These are phyloP conservation scores for Tauraco erythrolophus DNA, from an alignment of 2,113 vertebrate species.

Conservation along the genomic window DNA sequence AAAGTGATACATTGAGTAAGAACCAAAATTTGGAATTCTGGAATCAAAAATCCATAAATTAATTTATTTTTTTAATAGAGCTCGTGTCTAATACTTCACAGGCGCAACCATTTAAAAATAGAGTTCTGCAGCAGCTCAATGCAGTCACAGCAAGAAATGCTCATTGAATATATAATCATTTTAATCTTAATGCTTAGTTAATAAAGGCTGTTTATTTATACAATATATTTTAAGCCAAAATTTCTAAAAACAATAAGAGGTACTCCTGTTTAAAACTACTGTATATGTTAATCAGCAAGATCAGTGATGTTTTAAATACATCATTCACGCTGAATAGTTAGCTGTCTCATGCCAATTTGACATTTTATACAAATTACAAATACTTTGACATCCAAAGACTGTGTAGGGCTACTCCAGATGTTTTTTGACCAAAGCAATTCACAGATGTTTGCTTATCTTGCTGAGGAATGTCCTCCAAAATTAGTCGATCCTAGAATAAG, in stretches of 20 bases:
- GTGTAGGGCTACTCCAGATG: background rate
- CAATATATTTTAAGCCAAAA: background rate
- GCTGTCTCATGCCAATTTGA: background rate
- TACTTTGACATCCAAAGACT: background rate
- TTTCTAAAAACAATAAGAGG: background rate
- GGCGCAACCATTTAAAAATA: background rate
- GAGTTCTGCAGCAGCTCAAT: background rate
- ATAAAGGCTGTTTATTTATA: background rate
- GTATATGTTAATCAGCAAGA: background rate
- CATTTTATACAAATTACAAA: background rate
- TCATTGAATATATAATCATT: background rate
- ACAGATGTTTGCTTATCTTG: constrained; percentile 9
- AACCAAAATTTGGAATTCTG: background rate
- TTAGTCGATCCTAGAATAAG: constrained; percentile 42
- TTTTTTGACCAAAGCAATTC: background rate
- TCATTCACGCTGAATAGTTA: background rate
- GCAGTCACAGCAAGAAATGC: background rate
- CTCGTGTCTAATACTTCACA: background rate
- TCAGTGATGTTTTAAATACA: background rate
- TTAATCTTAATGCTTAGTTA: background rate
- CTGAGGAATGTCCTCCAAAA: background rate
- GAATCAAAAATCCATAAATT: background rate
- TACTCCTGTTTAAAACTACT: background rate
- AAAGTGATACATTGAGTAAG: background rate
- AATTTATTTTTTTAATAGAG: background rate